phyloP scores from a whole-genome alignment of 2,113 vertebrate genomes.

The Onychostruthus taczanowskii region DNA sequence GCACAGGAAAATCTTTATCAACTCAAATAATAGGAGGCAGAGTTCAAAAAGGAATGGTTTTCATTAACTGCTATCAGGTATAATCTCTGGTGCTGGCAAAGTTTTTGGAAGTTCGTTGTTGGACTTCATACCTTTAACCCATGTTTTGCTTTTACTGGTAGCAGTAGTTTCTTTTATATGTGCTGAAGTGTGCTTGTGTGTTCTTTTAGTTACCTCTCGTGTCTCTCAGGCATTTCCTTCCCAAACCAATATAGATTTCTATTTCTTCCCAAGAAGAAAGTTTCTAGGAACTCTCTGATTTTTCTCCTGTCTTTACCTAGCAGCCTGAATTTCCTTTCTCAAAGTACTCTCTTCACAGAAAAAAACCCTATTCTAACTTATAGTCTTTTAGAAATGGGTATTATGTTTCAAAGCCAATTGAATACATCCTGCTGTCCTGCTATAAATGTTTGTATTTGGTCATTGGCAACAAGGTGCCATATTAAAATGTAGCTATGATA shows the following conservation, averaged over 20 bases:
- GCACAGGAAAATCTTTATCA: not conserved
- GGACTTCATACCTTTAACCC: slow-evolving; percentile 24
- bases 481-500: not conserved
- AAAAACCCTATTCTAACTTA: not conserved
- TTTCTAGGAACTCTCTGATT: not conserved
- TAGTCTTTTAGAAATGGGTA: not conserved
- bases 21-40: not conserved
- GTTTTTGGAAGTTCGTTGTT: not conserved
- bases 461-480: not conserved
- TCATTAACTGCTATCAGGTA: not conserved
- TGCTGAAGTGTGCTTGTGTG: not conserved
- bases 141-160: not conserved
- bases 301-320: not conserved
- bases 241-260: not conserved
- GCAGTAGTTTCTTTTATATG: not conserved
- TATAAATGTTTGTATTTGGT: not conserved
- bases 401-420: not conserved
- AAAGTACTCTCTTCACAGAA: not conserved
- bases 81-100: not conserved
- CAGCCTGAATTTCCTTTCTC: not conserved
- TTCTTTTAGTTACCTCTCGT: not conserved
- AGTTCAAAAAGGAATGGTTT: not conserved
- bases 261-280: not conserved
- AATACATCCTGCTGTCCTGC: not conserved
- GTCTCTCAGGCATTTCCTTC: not conserved